Percentiles rank a stretch among this genome's conserved stretches.
These are phyloP conservation scores for Calameuta idolon DNA, from an alignment of 2,888 invertebrate species.

Conservation along the genomic window DNA sequence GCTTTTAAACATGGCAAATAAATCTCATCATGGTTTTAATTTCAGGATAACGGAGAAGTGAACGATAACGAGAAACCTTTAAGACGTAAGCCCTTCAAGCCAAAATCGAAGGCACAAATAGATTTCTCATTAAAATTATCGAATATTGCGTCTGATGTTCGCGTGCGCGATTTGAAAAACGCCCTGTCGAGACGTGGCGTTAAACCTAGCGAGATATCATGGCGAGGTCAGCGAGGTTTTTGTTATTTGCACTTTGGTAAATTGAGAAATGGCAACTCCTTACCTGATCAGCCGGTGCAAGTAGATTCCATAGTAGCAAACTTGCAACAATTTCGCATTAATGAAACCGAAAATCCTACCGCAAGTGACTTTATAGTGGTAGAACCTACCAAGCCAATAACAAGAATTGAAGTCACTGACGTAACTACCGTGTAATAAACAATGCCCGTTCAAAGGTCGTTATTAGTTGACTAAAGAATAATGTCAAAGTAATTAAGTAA, in stretches of 20 bases:
- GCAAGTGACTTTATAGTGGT: slow-evolving; percentile 51
- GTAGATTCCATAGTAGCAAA: slow-evolving; percentile 69
- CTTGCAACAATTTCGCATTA: slow-evolving; percentile 67
- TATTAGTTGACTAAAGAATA: background rate
- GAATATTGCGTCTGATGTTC: slow-evolving; percentile 78
- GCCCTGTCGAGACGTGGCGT: slow-evolving; percentile 80
- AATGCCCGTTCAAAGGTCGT: background rate
- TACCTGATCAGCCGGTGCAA: slow-evolving; percentile 57
- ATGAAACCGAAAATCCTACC: slow-evolving; percentile 33
- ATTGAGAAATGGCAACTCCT: slow-evolving; percentile 53
- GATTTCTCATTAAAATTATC: slow-evolving; percentile 76
- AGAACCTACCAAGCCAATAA: slow-evolving; percentile 69
- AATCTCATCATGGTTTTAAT: background rate
- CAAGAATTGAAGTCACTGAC: slow-evolving; percentile 69
- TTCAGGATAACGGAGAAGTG: slow-evolving; percentile 68
- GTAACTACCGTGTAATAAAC: slow-evolving; percentile 66
- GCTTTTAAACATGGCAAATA: background rate
- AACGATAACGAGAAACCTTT: slow-evolving; percentile 47
- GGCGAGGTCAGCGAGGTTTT: slow-evolving; percentile 73
- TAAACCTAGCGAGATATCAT: slow-evolving; percentile 81
- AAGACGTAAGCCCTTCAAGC: slow-evolving; percentile 46
- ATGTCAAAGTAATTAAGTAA: slow-evolving; percentile 8
- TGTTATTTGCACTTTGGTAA: slow-evolving; percentile 83
- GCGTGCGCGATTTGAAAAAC: slow-evolving; percentile 81
- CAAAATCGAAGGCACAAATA: slow-evolving; percentile 65